Evolutionary conservation across 2,888 invertebrate genomes (phyloP).

Genomic region (Euplexia lucipara): DNA sequence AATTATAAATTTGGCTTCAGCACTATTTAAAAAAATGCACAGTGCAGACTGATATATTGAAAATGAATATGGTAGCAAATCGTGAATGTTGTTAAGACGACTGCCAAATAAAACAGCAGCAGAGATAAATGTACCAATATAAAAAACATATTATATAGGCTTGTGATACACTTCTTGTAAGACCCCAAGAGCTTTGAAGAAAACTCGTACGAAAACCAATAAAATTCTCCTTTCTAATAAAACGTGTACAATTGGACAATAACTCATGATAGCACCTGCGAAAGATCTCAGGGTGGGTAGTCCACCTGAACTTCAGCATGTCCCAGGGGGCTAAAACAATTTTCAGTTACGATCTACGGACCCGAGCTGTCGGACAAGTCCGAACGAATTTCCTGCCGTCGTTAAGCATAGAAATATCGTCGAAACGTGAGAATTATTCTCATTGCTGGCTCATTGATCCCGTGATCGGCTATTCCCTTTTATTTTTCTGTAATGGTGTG

Average conservation of each 20-base stretch:
- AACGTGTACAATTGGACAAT: constrained; percentile 79
- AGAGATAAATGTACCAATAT: neutral
- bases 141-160: constrained; percentile 16
- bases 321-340: constrained; percentile 82
- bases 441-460: constrained; percentile 57
- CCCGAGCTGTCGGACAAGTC: constrained; percentile 72
- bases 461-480: constrained; percentile 55
- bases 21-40: neutral
- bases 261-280: constrained; percentile 85
- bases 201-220: constrained; percentile 58
- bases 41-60: neutral
- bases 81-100: neutral
- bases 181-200: constrained; percentile 40
- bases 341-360: constrained; percentile 81
- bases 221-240: constrained; percentile 76
- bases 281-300: constrained; percentile 75
- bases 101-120: neutral
- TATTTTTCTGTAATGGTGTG: constrained; percentile 61
- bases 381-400: constrained; percentile 78
- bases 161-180: constrained; percentile 31
- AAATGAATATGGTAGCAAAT: neutral
- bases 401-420: constrained; percentile 84
- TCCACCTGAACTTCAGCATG: constrained; percentile 71
- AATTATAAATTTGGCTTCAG: constrained; percentile 17
- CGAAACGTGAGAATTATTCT: constrained; percentile 77